A percentile compares a stretch with the other conserved stretches of the same genome.
Conservation (phyloP, 2,888 invertebrate genomes). For the Sarcophaga carnaria region DNA sequence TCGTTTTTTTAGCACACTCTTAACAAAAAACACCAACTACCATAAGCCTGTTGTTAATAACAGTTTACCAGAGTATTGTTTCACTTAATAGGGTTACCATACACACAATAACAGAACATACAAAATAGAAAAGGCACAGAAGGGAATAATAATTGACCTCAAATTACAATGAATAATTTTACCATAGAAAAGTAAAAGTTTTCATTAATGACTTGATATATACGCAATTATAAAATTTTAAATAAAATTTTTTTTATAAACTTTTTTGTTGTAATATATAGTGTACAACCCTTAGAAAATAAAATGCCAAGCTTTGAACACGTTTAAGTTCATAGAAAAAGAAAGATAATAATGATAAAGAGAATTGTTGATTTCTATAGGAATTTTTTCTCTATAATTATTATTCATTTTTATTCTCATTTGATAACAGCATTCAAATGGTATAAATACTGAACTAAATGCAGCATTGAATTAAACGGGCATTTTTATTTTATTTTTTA, state of each 20-base stretch:
- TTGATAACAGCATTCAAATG: conserved; percentile 55
- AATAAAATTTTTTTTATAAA: no score
- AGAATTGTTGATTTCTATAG: conserved; percentile 55
- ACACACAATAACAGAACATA: background rate
- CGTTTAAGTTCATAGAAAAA: background rate
- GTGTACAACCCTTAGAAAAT: conserved; percentile 58
- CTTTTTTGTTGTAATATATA: conserved; percentile 32
- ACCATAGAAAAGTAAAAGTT: no score
- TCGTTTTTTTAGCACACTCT: conserved; percentile 17
- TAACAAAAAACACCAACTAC: conserved; percentile 25
- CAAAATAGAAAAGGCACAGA: background rate
- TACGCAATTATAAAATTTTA: no score
- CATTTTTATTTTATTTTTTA: conserved; percentile 37
- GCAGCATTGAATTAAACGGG: conserved; percentile 58
- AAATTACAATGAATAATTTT: no score
- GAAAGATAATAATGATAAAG: conserved; percentile 29
- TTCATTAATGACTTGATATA: no score
- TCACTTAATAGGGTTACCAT: conserved; percentile 29
- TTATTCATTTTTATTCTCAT: conserved; percentile 60
- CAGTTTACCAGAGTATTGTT: conserved; percentile 36
- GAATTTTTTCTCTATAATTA: conserved; percentile 55
- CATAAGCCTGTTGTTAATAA: conserved; percentile 32
- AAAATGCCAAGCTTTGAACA: conserved; percentile 45
- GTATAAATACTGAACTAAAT: conserved; percentile 19
- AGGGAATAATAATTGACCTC: background rate